Evolutionary conservation across 92 coral and sea anemone genomes (phyloP), one percentile per base, ranked within the genome.

Genomic region (Actinernus sp.): DNA sequence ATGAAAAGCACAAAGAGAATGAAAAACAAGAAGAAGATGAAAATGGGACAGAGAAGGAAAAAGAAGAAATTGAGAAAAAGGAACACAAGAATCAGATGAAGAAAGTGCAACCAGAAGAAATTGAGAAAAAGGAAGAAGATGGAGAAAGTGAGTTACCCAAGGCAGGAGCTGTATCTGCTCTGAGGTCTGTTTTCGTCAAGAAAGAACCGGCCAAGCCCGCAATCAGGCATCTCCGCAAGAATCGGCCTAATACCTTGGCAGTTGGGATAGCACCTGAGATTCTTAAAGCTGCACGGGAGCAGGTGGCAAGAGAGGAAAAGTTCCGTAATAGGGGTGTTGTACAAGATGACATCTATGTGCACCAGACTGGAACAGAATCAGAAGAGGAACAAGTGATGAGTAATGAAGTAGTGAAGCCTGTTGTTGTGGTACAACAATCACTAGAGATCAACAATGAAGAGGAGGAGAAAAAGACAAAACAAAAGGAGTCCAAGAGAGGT

Each of bases 221-320:
- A 12, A 43, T 70, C 41, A 69, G 55, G n/a, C n/a, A 30, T 14
- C 28, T 34, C 41, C 71, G 72, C 46, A 81, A 73, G 24, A 65
- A 55, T n/a, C 34, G 94, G 27, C 90, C 94, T 2, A 82, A 73
- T 61, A 88, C 94, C 8, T 71, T 88, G 25, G 90, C 90, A 28
- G 94, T 73, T 11, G 87, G 86, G 8, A 73, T 77, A 20, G 81
- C 82, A 47, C 83, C 90, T 4, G 94, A 88, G 31, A 72, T 83
- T 40, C 19, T 71, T 27, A 69, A 83, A 59, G 73, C 70, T 0
- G 88, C 88, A 8, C 72, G 79, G 24, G 69, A 57, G 48, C 61
- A 67, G 48, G 81, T 70, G 44, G 68, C 71, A 37, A 63, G 81
- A 22, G 50, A 61, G 5, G 80, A 71, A 28, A 58, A 31, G 31